A percentile compares a stretch with the other conserved stretches of the same genome.
phyloP scores from a whole-genome alignment of 1,140 invertebrate species.

The Drosophila repletoides region DNA sequence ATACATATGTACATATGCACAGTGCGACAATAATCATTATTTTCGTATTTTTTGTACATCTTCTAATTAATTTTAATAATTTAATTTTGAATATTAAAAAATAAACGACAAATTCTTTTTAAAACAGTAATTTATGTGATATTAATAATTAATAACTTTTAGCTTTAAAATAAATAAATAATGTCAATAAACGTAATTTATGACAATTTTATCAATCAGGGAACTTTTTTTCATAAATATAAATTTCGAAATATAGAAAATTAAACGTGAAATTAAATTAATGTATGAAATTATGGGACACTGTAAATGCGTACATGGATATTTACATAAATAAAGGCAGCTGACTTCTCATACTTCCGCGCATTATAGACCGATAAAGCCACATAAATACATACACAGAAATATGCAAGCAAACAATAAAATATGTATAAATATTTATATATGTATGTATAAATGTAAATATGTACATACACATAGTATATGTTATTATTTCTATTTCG shows the following conservation, averaged over 20 bases:
- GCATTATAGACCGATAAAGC: constrained; percentile 27
- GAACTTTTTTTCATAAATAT: too few relatives aligned
- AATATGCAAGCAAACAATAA: constrained; percentile 22
- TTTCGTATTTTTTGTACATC: too few relatives aligned
- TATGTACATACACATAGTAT: neutral
- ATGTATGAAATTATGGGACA: neutral
- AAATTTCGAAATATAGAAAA: constrained; percentile 5
- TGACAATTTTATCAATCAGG: too few relatives aligned
- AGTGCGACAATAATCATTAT: too few relatives aligned
- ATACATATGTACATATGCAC: too few relatives aligned
- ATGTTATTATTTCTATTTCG: constrained; percentile 28
- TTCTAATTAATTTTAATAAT: too few relatives aligned
- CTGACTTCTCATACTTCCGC: constrained; percentile 28
- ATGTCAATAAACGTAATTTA: too few relatives aligned
- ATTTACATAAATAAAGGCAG: constrained; percentile 8
- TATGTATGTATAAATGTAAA: neutral
- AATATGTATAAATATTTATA: constrained; percentile 7
- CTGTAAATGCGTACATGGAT: neutral
- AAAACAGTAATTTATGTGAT: too few relatives aligned
- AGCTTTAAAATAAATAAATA: too few relatives aligned
- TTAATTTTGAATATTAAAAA: too few relatives aligned
- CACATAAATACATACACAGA: neutral
- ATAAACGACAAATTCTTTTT: too few relatives aligned
- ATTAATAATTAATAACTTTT: too few relatives aligned
- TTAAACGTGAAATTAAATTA: neutral